phyloP scores from a whole-genome alignment of 2,797 vertebrate species.

The Pangasius djambal region DNA sequence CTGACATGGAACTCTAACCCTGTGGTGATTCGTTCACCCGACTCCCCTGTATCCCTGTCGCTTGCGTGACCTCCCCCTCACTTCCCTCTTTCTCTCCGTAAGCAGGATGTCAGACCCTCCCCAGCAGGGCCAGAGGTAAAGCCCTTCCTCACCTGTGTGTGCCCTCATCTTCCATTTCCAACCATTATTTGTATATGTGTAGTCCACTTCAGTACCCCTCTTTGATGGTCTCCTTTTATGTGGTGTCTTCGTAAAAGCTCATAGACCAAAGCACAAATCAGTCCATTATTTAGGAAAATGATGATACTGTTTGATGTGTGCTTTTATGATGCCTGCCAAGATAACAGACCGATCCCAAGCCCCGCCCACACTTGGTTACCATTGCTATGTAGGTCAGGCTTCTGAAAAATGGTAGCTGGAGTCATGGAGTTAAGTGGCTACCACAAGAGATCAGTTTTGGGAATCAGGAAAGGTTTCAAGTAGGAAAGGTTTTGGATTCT shows the following conservation, averaged over 20 bases:
- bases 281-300: not conserved
- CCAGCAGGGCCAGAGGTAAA: conserved; percentile 91
- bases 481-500: not conserved
- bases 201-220: not conserved
- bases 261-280: not conserved
- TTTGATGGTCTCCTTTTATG: conserved; percentile 13
- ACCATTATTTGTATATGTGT: conserved; percentile 25
- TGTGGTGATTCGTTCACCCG: conserved; percentile 14
- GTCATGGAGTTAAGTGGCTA: not conserved
- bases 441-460: not conserved
- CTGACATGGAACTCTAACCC: conserved; percentile 22
- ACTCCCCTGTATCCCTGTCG: conserved; percentile 27
- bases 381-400: not conserved
- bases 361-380: not conserved
- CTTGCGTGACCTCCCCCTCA: conserved; percentile 57
- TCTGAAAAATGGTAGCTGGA: not conserved
- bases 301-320: not conserved
- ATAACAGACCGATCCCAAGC: conserved; percentile 9
- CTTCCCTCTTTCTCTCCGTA: conserved; percentile 72
- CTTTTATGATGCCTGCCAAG: not conserved
- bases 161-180: conserved; percentile 27
- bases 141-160: conserved; percentile 51
- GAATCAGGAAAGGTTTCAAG: not conserved
- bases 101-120: conserved; percentile 94
- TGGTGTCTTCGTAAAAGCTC: conserved; percentile 25